phyloP scores from a whole-genome alignment of 2,797 vertebrate genomes.

The Acanthurus lineatus region DNA sequence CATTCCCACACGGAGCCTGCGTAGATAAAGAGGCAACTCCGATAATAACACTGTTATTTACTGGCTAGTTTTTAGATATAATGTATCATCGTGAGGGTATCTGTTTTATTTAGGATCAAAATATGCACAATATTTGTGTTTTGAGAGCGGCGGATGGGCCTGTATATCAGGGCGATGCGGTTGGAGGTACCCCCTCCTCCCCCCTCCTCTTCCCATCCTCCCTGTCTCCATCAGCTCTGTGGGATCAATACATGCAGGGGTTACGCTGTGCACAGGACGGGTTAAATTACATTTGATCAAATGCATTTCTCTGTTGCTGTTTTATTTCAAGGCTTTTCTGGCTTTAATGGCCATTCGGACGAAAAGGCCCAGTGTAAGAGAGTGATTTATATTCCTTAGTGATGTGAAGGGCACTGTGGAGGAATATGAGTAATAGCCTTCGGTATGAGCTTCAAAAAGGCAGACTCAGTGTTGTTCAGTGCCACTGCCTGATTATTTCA shows the following conservation, averaged over 20 bases:
- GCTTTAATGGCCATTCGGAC: constrained; percentile 12
- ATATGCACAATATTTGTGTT: constrained; percentile 29
- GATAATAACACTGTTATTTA: neutral
- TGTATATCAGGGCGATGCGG: constrained; percentile 76
- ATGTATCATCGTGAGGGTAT: neutral
- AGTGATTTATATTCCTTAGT: constrained; percentile 60
- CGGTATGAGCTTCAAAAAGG: constrained; percentile 60
- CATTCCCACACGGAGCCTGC: constrained; percentile 20
- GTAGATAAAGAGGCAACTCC: constrained; percentile 9
- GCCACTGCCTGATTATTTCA: constrained; percentile 70
- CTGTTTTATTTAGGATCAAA: neutral
- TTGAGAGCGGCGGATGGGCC: constrained; percentile 71
- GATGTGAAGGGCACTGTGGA: constrained; percentile 80
- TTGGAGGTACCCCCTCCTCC: constrained; percentile 55
- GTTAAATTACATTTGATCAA: constrained; percentile 42
- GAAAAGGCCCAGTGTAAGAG: constrained; percentile 14
- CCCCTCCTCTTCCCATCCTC: constrained; percentile 45
- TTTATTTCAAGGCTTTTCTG: constrained; percentile 15
- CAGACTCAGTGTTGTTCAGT: constrained; percentile 53
- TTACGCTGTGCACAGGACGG: constrained; percentile 59
- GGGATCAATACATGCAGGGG: constrained; percentile 77
- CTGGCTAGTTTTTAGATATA: neutral
- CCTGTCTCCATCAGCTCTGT: constrained; percentile 69
- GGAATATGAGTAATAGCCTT: constrained; percentile 71
- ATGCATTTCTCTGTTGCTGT: constrained; percentile 3